Base-by-base conservation (phyloP, 2,113 vertebrate species). In the Hiodon alosoides region DNA sequence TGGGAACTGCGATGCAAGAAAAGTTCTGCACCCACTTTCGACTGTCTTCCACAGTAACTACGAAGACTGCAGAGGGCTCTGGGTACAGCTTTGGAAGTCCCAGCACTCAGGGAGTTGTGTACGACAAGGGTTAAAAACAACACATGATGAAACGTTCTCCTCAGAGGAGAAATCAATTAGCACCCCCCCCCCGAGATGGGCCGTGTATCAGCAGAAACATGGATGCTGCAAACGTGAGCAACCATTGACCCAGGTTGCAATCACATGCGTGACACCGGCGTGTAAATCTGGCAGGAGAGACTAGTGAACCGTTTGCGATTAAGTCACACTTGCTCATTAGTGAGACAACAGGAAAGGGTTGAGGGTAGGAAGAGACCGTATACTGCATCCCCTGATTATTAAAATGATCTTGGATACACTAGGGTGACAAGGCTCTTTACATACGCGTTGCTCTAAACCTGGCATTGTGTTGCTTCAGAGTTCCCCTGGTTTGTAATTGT, bases 141-240 rank as follows among this genome's bases (percentile, higher is more conserved):
- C 71, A 46, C 72, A 88, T 92, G 90, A 92, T 91, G 90, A 92
- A 92, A 92, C 79, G 77, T 82, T 76, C 65, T 86, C 86, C 86
- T 86, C 57, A 14, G 79, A 85, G 85, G 76, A 83, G 86, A 87
- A 92, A 91, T 91, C 87, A 91, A 89, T 92, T 89, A 89, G 73
- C 79, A 75, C n/a, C 66, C 76, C 78, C 72, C 74, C 50, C 11
- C 31, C 51, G 8, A 10, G 54, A 50, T 52, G 52, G 48, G 5
- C 31, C 8, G 31, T 46, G 64, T 47, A 47, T 31, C 7, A 10
- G 17, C 72, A 47, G 75, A 6, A 67, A 76, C 70, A 72, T 78
- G 72, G 59, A 75, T 84, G 81, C 80, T 81, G 84, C 75, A 87
- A 89, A 86, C 80, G 81, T 83, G 80, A 84, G 84, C 78, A 81